Evolutionary conservation across 1,140 invertebrate species (phyloP).

Genomic region (Hylaeus volcanicus): DNA sequence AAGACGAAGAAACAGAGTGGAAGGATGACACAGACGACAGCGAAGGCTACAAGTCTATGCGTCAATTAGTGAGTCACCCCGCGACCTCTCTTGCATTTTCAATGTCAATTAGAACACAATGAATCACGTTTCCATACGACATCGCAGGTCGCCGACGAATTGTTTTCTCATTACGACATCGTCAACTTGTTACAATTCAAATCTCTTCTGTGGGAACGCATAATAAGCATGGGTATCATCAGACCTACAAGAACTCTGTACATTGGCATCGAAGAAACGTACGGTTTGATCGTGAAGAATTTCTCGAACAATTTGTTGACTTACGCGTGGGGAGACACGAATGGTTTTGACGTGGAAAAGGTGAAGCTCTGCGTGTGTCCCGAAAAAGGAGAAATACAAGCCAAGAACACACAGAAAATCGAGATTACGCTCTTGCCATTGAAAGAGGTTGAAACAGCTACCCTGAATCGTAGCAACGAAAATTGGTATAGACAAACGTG

Average conservation of each 20-base stretch:
- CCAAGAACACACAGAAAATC: background rate
- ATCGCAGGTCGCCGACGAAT: slow-evolving; percentile 15
- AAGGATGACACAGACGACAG: background rate
- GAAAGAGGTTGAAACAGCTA: slow-evolving; percentile 31
- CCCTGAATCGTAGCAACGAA: too few species aligned
- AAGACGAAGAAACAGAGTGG: background rate
- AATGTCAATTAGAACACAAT: background rate
- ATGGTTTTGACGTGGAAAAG: slow-evolving; percentile 12
- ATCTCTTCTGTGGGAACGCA: background rate
- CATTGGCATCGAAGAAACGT: slow-evolving; percentile 32
- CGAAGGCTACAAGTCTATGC: background rate
- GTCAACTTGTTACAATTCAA: slow-evolving; percentile 7
- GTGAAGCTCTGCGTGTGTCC: slow-evolving; percentile 26
- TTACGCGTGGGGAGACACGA: slow-evolving; percentile 28
- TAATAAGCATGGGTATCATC: slow-evolving; percentile 21
- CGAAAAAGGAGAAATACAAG: background rate
- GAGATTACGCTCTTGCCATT: slow-evolving; percentile 18
- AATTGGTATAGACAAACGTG: too few species aligned
- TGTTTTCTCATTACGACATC: slow-evolving; percentile 27
- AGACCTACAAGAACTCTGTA: slow-evolving; percentile 29
- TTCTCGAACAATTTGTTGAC: background rate
- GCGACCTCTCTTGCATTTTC: background rate
- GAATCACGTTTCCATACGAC: too few species aligned
- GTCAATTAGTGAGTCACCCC: background rate
- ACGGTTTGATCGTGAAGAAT: slow-evolving; percentile 11